Percentiles rank a stretch among this genome's conserved stretches.
Conservation (phyloP, 2,113 vertebrate genomes). For the Scophthalmus maximus region DNA sequence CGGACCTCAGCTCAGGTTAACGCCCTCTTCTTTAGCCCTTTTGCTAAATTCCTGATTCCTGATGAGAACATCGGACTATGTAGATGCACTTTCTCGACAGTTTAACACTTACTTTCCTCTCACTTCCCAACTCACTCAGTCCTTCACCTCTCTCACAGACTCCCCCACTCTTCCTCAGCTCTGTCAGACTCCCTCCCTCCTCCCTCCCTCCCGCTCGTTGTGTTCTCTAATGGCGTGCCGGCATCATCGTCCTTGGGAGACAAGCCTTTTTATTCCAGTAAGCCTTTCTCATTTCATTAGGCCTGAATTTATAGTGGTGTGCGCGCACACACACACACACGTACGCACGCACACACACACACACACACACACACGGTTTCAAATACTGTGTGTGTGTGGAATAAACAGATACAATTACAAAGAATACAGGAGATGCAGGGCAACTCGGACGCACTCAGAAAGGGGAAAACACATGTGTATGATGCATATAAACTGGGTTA, state of each 20-base stretch:
- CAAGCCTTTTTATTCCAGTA: slow-evolving; percentile 76
- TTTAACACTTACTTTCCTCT: background rate
- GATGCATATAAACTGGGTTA: background rate
- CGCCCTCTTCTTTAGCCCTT: too few species aligned
- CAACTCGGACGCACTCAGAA: background rate
- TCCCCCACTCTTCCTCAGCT: background rate
- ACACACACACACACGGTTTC: slow-evolving; percentile 8
- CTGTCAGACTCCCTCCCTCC: background rate
- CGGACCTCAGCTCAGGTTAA: too few species aligned
- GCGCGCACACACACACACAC: slow-evolving; percentile 16
- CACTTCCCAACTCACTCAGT: slow-evolving; percentile 16
- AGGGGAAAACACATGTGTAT: background rate
- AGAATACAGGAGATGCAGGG: background rate
- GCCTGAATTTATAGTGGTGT: slow-evolving; percentile 67
- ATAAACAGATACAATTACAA: background rate
- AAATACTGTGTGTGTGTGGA: background rate
- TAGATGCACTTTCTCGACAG: too few species aligned
- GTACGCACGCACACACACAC: slow-evolving; percentile 19
- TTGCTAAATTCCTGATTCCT: too few species aligned
- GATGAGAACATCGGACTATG: too few species aligned
- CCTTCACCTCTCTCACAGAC: background rate
- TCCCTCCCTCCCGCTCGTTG: slow-evolving; percentile 30
- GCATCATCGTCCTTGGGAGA: slow-evolving; percentile 76
- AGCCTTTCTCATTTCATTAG: slow-evolving; percentile 82
- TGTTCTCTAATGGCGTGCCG: slow-evolving; percentile 66